Base-by-base conservation (phyloP, 2,113 vertebrate genomes). In the cattle (Bos taurus) region DNA sequence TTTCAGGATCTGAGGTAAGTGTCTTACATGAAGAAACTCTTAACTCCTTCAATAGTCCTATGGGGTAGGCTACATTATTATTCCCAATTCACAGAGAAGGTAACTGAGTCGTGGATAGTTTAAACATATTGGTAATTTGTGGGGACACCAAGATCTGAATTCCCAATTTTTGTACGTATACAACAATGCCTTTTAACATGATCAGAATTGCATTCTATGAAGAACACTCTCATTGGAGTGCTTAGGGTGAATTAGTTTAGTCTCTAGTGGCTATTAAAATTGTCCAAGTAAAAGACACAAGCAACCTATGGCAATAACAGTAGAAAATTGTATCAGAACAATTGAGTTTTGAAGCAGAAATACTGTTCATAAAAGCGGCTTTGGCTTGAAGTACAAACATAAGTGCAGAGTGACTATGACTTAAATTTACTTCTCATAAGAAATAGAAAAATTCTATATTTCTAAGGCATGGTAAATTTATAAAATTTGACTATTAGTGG, bases 341-440 rank as follows among this genome's bases (percentile, higher is more conserved):
- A 33, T 74, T 91, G 16, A 95, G 67, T 93, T 60, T 90, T 57
- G n/a, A 90, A 90, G 62, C 19, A 92, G 21, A 94, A 92, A 52
- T 81, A 13, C 12, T 88, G 48, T 78, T 93, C 54, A 25, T 87
- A 92, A 95, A 64, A 82, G 7, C 25, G 82, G 28, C 93, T 97
- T 80, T 92, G 36, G 7, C 56, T 90, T 91, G 4, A 97, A 92
- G 88, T 82, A 5, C 48, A 94, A 94, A 97, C 92, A 77, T 78
- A 95, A 62, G 40, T 74, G 4, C 60, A 56, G n/a, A 84, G 6
- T 88, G 28, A 91, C 13, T 36, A 59, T 82, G 4, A 71, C 56
- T 84, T 87, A 96, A 74, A 48, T 94, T 62, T 81, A 23, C 8
- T 87, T 94, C 60, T 78, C 8, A 81, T 57, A 95, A 95, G 74